Percentiles rank a stretch among this genome's conserved stretches.
These are phyloP conservation scores for Podargus strigoides DNA, from an alignment of 2,797 vertebrate species.

Conservation along the genomic window DNA sequence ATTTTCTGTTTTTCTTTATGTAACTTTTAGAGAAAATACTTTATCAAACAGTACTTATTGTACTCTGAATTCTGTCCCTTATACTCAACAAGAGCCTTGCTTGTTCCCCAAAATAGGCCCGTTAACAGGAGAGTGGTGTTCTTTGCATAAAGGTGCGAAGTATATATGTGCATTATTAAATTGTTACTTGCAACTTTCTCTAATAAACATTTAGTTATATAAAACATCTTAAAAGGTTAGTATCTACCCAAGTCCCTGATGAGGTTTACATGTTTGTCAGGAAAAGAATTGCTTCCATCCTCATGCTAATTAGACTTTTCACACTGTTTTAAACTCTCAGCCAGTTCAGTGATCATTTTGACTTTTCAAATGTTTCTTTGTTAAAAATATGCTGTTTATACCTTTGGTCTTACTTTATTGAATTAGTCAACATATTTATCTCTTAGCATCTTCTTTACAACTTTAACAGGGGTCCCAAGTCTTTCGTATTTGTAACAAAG, in stretches of 20 bases:
- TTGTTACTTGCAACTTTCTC: not conserved
- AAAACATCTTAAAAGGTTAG: not conserved
- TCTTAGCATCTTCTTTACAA: not conserved
- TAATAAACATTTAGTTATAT: not conserved
- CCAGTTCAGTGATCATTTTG: not conserved
- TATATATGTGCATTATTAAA: not conserved
- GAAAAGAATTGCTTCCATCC: not conserved
- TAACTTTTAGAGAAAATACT: not conserved
- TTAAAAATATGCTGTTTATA: not conserved
- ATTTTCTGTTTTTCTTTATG: not conserved
- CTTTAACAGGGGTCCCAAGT: not conserved
- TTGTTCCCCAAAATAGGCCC: not conserved
- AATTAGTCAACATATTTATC: not conserved
- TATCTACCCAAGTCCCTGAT: not conserved
- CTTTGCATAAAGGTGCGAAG: not conserved
- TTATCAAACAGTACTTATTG: not conserved
- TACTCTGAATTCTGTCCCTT: not conserved
- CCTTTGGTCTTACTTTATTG: not conserved
- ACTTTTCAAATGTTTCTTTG: not conserved
- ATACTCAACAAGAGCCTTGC: not conserved
- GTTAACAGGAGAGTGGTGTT: not conserved
- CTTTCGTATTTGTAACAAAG: not conserved
- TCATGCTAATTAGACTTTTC: not conserved
- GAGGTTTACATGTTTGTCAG: not conserved
- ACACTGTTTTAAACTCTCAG: not conserved